These are phyloP conservation scores for Hedya salicella DNA, from an alignment of 2,888 invertebrate species.

Conservation along the genomic window DNA sequence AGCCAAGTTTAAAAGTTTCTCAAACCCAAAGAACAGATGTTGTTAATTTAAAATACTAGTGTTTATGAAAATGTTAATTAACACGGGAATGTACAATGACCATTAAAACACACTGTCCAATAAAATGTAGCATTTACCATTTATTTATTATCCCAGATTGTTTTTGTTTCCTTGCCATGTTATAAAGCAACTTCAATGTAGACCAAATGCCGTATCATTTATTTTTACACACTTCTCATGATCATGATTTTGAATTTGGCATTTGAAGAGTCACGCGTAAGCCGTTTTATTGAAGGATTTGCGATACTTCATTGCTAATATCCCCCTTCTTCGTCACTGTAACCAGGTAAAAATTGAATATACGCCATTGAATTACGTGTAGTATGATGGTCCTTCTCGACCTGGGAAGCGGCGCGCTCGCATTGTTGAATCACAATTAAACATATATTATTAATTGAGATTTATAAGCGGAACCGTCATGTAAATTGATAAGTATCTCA, in stretches of 20 bases:
- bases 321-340: neutral
- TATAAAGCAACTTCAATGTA: neutral
- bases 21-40: too few species aligned
- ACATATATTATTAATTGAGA: conserved; percentile 52
- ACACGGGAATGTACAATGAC: too few species aligned
- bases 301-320: neutral
- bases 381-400: neutral
- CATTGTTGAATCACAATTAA: conserved; percentile 42
- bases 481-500: conserved; percentile 47
- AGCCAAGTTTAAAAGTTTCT: too few species aligned
- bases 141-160: too few species aligned
- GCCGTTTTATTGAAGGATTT: conserved; percentile 23
- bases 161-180: too few species aligned
- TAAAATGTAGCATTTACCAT: too few species aligned
- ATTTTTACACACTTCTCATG: neutral
- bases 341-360: neutral
- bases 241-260: conserved; percentile 17
- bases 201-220: neutral
- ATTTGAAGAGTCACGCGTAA: conserved; percentile 28
- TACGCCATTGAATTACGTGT: neutral
- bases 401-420: conserved; percentile 10
- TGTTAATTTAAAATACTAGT: too few species aligned
- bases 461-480: conserved; percentile 53
- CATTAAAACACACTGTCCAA: too few species aligned
- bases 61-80: too few species aligned